phyloP scores from a whole-genome alignment of 2,113 vertebrate genomes.

The Planiliza haematocheilus region DNA sequence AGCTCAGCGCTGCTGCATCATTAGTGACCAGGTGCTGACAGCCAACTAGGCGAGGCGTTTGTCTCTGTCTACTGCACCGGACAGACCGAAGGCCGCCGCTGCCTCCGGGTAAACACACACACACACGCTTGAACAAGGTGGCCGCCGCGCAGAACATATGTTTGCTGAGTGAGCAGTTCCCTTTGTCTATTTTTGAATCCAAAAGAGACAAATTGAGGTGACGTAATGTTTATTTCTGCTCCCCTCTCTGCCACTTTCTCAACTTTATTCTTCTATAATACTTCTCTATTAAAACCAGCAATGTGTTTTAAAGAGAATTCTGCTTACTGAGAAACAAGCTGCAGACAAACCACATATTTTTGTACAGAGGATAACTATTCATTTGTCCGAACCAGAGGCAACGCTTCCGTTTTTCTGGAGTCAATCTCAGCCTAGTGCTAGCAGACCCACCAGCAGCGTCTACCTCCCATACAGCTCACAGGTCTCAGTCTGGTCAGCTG shows the following conservation, averaged over 20 bases:
- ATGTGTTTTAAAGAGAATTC: too few species aligned
- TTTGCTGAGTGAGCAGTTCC: conserved; percentile 45
- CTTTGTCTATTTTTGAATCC: conserved; percentile 27
- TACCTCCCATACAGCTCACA: conserved; percentile 19
- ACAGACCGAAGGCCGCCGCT: conserved; percentile 42
- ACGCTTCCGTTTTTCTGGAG: neutral
- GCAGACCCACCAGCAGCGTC: neutral
- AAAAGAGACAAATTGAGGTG: conserved; percentile 21
- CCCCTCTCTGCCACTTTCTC: neutral
- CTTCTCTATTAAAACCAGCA: too few species aligned
- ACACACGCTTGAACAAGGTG: conserved; percentile 32
- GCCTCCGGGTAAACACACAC: conserved; percentile 46
- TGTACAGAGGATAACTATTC: too few species aligned
- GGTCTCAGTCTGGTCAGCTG: conserved; percentile 6
- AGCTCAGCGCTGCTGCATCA: conserved; percentile 75
- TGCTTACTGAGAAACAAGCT: too few species aligned
- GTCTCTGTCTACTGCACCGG: conserved; percentile 64
- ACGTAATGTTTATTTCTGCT: conserved; percentile 4
- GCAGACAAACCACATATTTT: too few species aligned
- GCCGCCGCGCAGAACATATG: conserved; percentile 35
- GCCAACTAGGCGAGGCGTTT: conserved; percentile 58
- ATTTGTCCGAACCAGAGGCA: neutral
- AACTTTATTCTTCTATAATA: neutral
- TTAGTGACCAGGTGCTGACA: conserved; percentile 77
- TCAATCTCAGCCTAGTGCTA: neutral